Conservation (phyloP, 1,140 invertebrate genomes). For the Sitobion miscanthi region DNA sequence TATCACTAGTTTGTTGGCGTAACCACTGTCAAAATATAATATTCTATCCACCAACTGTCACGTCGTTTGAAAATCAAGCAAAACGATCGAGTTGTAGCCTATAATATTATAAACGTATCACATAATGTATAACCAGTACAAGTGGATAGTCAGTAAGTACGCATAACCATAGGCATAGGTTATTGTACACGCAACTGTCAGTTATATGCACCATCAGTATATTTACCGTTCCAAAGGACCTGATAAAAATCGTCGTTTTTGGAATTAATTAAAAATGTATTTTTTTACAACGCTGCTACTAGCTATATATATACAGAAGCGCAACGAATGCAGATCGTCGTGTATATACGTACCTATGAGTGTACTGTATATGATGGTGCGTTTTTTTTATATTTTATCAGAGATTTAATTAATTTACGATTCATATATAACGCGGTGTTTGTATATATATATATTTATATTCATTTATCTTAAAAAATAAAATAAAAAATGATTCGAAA, state of each 20-base stretch:
- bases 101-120: not conserved
- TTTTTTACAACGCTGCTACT: not conserved
- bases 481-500: not conserved
- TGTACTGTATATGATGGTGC: not conserved
- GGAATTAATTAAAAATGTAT: constrained; percentile 26
- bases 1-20: not conserved
- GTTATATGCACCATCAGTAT: not conserved
- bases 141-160: too few species aligned
- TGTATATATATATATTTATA: not conserved
- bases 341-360: not conserved
- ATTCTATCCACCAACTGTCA: too few species aligned
- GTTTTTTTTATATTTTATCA: not conserved
- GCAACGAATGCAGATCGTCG: not conserved
- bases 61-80: not conserved
- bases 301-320: not conserved
- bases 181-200: not conserved
- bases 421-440: not conserved
- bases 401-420: constrained; percentile 31
- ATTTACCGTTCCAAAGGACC: not conserved
- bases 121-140: not conserved
- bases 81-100: not conserved
- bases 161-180: not conserved
- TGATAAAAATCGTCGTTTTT: constrained; percentile 6
- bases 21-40: not conserved
- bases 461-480: not conserved